Conservation (phyloP, 30 jellyfish, hydroid and myxozoan genomes). For the Aurelia coerulea region DNA sequence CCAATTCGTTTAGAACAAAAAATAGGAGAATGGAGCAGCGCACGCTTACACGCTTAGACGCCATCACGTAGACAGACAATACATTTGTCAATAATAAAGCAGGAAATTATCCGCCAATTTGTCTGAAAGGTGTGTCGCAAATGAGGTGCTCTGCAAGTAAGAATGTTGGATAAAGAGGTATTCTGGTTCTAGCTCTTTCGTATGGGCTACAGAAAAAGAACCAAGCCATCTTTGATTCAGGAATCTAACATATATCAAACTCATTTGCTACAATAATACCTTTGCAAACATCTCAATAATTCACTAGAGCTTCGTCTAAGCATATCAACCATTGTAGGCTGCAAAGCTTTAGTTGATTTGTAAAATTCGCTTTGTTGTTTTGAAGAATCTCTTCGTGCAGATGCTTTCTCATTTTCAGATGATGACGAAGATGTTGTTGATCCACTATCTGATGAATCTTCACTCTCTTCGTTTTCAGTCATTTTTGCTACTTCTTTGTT, state of each 20-base stretch:
- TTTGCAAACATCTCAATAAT: conserved; percentile 37
- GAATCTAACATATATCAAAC: too few relatives aligned
- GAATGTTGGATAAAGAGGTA: too few relatives aligned
- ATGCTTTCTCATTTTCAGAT: conserved; percentile 36
- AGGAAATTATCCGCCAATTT: too few relatives aligned
- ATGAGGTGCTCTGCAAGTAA: too few relatives aligned
- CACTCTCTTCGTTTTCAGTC: conserved; percentile 3
- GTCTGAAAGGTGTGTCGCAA: too few relatives aligned
- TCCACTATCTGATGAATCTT: conserved; percentile 27
- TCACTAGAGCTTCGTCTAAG: conserved; percentile 44
- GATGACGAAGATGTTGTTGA: conserved; percentile 17
- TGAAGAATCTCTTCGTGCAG: not conserved
- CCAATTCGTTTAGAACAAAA: too few relatives aligned
- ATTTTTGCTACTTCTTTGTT: not conserved
- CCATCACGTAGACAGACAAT: too few relatives aligned
- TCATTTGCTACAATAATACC: conserved; percentile 21
- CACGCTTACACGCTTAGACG: too few relatives aligned
- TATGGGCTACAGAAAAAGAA: too few relatives aligned
- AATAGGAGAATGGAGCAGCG: not conserved
- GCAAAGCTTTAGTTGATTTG: conserved; percentile 25
- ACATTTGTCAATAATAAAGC: too few relatives aligned
- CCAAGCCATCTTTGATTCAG: too few relatives aligned
- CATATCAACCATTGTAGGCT: conserved; percentile 37
- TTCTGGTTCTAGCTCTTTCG: too few relatives aligned
- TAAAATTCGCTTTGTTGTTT: conserved; percentile 13